Evolutionary conservation across 2,797 vertebrate species (phyloP).

Genomic region (Anolis apletophallus): DNA sequence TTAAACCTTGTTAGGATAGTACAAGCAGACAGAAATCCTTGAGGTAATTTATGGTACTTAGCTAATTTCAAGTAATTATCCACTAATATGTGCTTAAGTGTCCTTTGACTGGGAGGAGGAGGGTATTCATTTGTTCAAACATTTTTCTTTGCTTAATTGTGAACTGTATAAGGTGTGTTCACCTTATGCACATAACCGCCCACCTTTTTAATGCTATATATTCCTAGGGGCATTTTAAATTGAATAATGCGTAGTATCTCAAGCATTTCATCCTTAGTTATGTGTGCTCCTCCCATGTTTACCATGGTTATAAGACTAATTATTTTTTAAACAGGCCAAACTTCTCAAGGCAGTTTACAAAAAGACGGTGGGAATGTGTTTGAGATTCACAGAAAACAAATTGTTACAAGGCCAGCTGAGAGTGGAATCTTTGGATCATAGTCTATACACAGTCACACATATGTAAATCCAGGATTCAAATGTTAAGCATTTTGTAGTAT

Average conservation of each 20-base stretch:
- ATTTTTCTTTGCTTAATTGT: constrained; percentile 78
- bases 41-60: constrained; percentile 82
- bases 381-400: not conserved
- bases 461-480: not conserved
- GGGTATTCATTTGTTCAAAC: constrained; percentile 78
- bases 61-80: constrained; percentile 84
- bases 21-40: constrained; percentile 81
- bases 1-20: constrained; percentile 83
- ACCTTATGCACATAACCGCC: not conserved
- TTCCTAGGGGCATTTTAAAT: constrained; percentile 36
- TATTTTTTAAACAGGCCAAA: not conserved
- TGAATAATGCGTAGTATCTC: not conserved
- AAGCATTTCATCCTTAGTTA: not conserved
- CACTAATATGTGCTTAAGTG: constrained; percentile 82
- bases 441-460: not conserved
- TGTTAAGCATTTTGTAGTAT: not conserved
- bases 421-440: not conserved
- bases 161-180: constrained; percentile 68
- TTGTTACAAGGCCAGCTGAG: not conserved
- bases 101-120: constrained; percentile 81
- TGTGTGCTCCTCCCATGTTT: not conserved
- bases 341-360: not conserved
- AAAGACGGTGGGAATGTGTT: not conserved
- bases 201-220: not conserved
- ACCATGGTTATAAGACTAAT: not conserved